Percentiles rank a stretch among this genome's conserved stretches.
Evolutionary conservation across 2,797 vertebrate genomes (phyloP).

Genomic region (Eupleurogrammus muticus): DNA sequence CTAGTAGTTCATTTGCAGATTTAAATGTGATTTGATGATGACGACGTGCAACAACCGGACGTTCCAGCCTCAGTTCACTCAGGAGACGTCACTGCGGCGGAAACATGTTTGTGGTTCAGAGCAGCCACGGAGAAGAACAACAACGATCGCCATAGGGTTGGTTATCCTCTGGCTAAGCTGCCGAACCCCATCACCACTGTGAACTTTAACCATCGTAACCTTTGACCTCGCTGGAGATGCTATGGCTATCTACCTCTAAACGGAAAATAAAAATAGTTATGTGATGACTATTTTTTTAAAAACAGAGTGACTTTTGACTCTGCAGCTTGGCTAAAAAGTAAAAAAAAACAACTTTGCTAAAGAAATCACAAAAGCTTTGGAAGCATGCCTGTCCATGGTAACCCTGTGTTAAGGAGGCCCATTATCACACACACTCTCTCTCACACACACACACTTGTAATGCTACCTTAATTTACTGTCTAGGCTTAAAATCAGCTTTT

Average conservation of each 20-base stretch:
- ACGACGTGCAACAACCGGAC: slow-evolving; percentile 28
- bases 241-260: slow-evolving; percentile 31
- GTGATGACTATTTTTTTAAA: slow-evolving; percentile 41
- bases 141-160: slow-evolving; percentile 52
- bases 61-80: slow-evolving; percentile 18
- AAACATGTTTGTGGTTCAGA: slow-evolving; percentile 61
- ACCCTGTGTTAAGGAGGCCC: slow-evolving; percentile 81
- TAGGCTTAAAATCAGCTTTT: slow-evolving; percentile 83
- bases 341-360: slow-evolving; percentile 70
- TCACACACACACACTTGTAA: slow-evolving; percentile 68
- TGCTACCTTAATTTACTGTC: slow-evolving; percentile 85
- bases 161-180: slow-evolving; percentile 51
- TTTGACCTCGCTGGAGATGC: slow-evolving; percentile 49
- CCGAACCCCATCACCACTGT: slow-evolving; percentile 34
- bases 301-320: slow-evolving; percentile 61
- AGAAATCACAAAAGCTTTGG: slow-evolving; percentile 81
- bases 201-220: slow-evolving; percentile 21
- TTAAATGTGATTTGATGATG: slow-evolving; percentile 36
- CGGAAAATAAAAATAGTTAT: slow-evolving; percentile 28
- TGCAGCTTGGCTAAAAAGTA: slow-evolving; percentile 75
- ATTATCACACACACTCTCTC: slow-evolving; percentile 61
- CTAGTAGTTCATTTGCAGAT: slow-evolving; percentile 65
- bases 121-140: slow-evolving; percentile 62
- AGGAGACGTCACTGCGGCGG: slow-evolving; percentile 50
- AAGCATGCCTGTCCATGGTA: slow-evolving; percentile 83